Evolutionary conservation across 2,888 invertebrate genomes (phyloP), one percentile per base, ranked within the genome.

Genomic region (Adelognathus sp.): DNA sequence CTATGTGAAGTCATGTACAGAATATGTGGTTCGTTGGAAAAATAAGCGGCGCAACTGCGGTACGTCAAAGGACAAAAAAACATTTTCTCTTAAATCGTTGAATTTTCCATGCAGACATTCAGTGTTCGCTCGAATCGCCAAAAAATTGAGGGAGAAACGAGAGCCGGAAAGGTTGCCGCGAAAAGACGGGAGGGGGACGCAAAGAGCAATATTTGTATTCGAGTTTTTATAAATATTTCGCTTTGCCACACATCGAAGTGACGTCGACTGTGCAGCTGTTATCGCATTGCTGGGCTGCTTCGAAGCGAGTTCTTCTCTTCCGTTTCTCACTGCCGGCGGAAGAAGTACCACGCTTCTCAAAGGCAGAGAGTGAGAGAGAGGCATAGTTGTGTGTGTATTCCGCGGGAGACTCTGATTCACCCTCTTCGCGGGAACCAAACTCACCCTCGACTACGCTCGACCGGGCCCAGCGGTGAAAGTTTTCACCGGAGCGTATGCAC

Each of bases 1-100:
- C n/a, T n/a, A n/a, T n/a, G n/a, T n/a, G n/a, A n/a, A n/a, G n/a
- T n/a, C n/a, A n/a, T n/a, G 24, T 9, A 9, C n/a, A 7, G 14
- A 61, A 24, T 27, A 44, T 3, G 14, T 18, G 4, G 24, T 6
- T 21, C 46, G 33, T 61, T 41, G 27, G 39, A 7, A 56, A 56
- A 18, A 11, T 63, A 64, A 70, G 21, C 21, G 16, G 50, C 50
- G 9, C 14, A 36, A 61, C 16, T n/a, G n/a, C n/a, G 31, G 31
- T 21, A 41, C 39, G 71, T 76, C 70, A 76, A 76, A 76, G 70
- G 14, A 50, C 50, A 71, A 58, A n/a, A n/a, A n/a, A 58, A 52
- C 29, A 71, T 64, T 76, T 64, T 39, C 50, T 50, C 29, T 66
- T 31, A 18, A 50, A 71, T 64, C n/a, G 64, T 21, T 16, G 14